Evolutionary conservation across 2,113 vertebrate species (phyloP), one percentile per base, ranked within the genome.

Genomic region (Rutilus rutilus): DNA sequence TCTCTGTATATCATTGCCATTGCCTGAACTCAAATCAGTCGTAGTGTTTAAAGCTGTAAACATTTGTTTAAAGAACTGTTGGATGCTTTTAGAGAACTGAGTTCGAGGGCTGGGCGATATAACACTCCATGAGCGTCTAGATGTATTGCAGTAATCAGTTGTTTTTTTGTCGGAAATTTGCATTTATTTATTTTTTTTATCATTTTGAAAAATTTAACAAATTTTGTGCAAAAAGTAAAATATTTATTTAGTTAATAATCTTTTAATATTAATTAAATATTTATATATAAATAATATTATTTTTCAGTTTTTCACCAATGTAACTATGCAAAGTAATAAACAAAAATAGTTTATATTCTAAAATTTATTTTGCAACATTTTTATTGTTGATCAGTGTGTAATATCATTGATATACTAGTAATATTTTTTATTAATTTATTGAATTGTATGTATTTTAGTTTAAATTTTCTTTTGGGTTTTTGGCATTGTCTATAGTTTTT

Each of bases 41-140:
- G 65, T 84, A 86, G 78, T 77, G 50, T 50, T 93, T 95, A 91
- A 94, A 95, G 92, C 95, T 93, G 95, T 94, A 92, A 93, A 93
- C 89, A 93, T 82, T 47, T 47, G 60, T 67, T 21, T 42, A 42
- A 76, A 60, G n/a, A 54, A 67, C 45, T 85, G 7, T 85, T 75
- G 73, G 45, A 69, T n/a, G 14, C 42, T 50, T 33, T 33, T 36
- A 36, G 30, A 69, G 65, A 69, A 5, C 47, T 50, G 50, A 21
- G 77, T 25, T 23, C 45, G 45, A 74, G 60, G 17, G 67, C 83
- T 86, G 78, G 78, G 30, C n/a, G n/a, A 78, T 94, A 96, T 93
- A 85, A 90, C 91, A 71, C 36, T 12, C 1, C 54, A 57, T 21
- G 19, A 57, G 54, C 19, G 2, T 57, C 54, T 8, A 7, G 17